These are phyloP conservation scores for Perizoma flavofasciatum DNA, from an alignment of 2,888 invertebrate species.

Conservation along the genomic window DNA sequence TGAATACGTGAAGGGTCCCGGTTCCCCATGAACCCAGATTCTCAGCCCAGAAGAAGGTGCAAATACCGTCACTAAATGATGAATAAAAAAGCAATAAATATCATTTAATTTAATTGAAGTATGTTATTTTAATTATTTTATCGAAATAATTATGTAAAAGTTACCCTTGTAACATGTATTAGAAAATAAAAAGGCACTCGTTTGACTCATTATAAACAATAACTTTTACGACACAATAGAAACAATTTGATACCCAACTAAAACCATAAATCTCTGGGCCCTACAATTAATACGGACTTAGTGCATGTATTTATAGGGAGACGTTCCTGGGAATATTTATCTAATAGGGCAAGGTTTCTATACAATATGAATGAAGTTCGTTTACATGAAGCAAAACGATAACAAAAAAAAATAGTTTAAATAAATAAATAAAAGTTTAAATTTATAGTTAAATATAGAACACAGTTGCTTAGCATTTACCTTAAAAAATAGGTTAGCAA, in stretches of 20 bases:
- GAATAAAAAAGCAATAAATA: too few species aligned
- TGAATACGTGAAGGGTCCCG: too few species aligned
- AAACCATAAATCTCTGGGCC: conserved; percentile 43
- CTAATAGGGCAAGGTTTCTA: conserved; percentile 11
- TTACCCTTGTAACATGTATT: conserved; percentile 28
- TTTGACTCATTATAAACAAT: conserved; percentile 41
- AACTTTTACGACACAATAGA: conserved; percentile 43
- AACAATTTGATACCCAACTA: conserved; percentile 37
- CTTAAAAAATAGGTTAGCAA: too few species aligned
- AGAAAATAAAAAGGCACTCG: conserved; percentile 35
- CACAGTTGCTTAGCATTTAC: too few species aligned
- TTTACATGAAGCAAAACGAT: background rate
- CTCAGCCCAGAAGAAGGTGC: too few species aligned
- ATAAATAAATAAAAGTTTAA: too few species aligned
- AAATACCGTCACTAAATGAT: too few species aligned
- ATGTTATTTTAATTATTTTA: background rate
- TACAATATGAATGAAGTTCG: background rate
- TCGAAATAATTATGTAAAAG: conserved; percentile 17
- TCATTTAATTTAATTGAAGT: too few species aligned
- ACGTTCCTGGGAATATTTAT: conserved; percentile 16
- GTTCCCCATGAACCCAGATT: too few species aligned
- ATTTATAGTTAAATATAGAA: too few species aligned
- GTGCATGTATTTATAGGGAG: conserved; percentile 51
- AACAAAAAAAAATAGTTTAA: too few species aligned
- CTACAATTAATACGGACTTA: conserved; percentile 58